Evolutionary conservation across 2,113 vertebrate species (phyloP), one percentile per base, ranked within the genome.

Genomic region (Procavia capensis): DNA sequence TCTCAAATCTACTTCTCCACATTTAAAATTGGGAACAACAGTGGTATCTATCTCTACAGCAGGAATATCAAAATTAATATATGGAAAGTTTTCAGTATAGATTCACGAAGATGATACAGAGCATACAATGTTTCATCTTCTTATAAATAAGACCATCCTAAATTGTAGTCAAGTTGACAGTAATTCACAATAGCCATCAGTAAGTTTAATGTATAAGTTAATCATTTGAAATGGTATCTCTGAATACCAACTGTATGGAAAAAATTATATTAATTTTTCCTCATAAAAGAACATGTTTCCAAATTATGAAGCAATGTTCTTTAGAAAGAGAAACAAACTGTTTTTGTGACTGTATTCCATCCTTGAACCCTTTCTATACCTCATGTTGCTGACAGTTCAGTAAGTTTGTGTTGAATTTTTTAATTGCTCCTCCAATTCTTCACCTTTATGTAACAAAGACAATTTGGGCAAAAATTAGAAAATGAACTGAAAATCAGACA

Each of bases 401-500:
- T 93, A 86, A 84, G 78, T 74, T 9, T 45, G 1, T 54, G 25
- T 20, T 25, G 34, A 76, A 59, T 85, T 31, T 82, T 86, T 93
- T 11, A 76, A 78, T 16, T 3, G 4, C 50, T 61, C 13, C 11
- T 17, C 17, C 34, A 1, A 50, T 29, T 95, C 64, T 85, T 83
- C n/a, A 79, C 64, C 57, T 20, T 86, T 64, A 85, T 1, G 4
- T 29, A 92, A 41, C 68, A 74, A 43, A 81, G 22, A 90, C 5
- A 14, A 64, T 74, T 79, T 85, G 78, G 39, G 95, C 66, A 79
- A 86, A 88, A 94, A 75, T 57, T 41, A 83, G 24, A 93, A 95
- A 85, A 94, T 81, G 76, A 75, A 75, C 20, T 91, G 39, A 39
- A 94, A 91, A 24, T 61, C 59, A 83, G n/a, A n/a, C n/a, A n/a